Evolutionary conservation across 2,888 invertebrate genomes (phyloP), one percentile per base, ranked within the genome.

Genomic region (Harmothoe impar): DNA sequence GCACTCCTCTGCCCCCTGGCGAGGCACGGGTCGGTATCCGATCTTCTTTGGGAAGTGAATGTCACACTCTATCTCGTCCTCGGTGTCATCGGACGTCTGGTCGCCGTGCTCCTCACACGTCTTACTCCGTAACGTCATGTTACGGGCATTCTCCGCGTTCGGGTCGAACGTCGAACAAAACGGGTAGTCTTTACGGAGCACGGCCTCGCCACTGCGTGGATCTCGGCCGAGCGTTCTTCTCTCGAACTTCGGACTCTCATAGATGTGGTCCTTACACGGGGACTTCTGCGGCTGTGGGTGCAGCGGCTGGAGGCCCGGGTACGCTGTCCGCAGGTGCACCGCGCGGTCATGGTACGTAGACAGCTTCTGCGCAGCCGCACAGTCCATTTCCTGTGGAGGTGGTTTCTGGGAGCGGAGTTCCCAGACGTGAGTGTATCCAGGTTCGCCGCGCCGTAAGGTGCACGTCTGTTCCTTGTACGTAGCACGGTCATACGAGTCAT

Each of bases 241-340:
- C 35, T 90, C 90, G 33, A 90, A 90, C 56, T 90, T 90, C 77
- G 90, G 90, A 81, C 90, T 90, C 90, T 90, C 90, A 54, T 90
- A 90, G 56, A 90, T 90, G 90, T 90, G 90, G 84, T 90, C 90
- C 31, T 54, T 52, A 52, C 56, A 56, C 3, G 29, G 78, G 0
- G 29, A 62, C 33, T 43, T 52, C 35, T 31, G 89, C 25, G 25
- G 54, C 20, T 86, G 86, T 1, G 17, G 25, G 25, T 52, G 54
- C 25, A 33, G 84, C 25, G 52, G 86, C 56, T 86, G 86, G 52
- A 86, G 29, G 3, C 54, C 86, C 31, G 86, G 86, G 33, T 56
- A 86, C 12, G 84, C 84, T 0, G 81, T 77, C 3, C 84, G 78
- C 54, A 84, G 29, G 31, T 90, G 90, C 62, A 51, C 54, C 0